phyloP scores from a whole-genome alignment of 1,140 invertebrate genomes.

The Popillia japonica region DNA sequence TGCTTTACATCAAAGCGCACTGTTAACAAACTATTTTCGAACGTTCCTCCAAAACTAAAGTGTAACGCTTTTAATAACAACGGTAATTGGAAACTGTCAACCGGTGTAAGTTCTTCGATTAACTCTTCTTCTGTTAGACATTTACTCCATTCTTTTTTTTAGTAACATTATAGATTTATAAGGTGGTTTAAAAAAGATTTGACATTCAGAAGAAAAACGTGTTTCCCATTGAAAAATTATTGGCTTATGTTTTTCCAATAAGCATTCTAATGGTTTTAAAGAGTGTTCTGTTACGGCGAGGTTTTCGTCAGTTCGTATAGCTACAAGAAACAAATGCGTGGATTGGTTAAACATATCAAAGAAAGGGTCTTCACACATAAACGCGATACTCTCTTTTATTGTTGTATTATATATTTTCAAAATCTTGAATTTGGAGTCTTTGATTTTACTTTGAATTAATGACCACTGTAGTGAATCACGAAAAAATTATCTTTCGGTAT shows the following conservation, averaged over 20 bases:
- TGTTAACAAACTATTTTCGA: background rate
- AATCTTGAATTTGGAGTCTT: background rate
- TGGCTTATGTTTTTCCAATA: background rate
- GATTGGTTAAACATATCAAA: background rate
- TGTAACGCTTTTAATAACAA: background rate
- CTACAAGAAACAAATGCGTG: background rate
- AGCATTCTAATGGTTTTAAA: background rate
- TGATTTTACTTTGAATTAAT: background rate
- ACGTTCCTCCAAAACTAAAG: background rate
- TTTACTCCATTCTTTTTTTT: background rate
- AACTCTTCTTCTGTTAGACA: too few species aligned
- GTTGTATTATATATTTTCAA: background rate
- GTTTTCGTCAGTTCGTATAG: background rate
- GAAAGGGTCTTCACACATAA: background rate
- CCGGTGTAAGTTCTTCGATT: background rate
- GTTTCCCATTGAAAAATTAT: background rate
- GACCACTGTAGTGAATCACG: background rate
- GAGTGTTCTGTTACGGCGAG: background rate
- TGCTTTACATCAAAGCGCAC: background rate
- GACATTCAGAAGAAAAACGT: background rate
- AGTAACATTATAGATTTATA: background rate
- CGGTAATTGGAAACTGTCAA: background rate
- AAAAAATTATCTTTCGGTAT: too few species aligned
- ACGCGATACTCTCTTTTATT: background rate
- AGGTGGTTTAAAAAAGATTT: background rate